Evolutionary conservation across 1,140 invertebrate genomes (phyloP), one percentile per base, ranked within the genome.

Genomic region (Pseudomyrmex cubaensis): DNA sequence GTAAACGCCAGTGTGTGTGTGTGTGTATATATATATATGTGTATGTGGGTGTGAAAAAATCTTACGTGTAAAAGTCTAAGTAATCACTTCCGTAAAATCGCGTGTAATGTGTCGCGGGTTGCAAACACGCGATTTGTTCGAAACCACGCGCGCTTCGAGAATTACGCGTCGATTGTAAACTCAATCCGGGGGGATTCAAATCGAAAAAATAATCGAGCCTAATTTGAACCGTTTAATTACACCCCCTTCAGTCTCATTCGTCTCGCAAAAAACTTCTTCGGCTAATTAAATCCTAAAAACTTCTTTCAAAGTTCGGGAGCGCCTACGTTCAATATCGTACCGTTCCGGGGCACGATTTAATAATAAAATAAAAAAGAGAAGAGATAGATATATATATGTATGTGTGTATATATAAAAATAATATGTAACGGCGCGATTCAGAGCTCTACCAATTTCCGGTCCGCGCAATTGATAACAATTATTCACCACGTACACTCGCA

Each of bases 231-330:
- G 35, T 48, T 57, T 13, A 44, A 80, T 80, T 80, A 66, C 76
- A 80, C 76, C 48, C 76, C 76, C 76, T 52, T 70, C 76, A 80
- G 76, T 80, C 76, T 80, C 76, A 80, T 62, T 61, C 44, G 59
- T 80, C 70, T 67, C 44, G 66, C 76, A 59, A 66, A 77, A 63
- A 77, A 70, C 76, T 70, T 80, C 22, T 66, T 80, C 66, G 59
- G 70, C 20, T 70, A 70, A 80, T 70, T 70, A 70, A 57, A 80
- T 80, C 22, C 66, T 80, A 70, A 78, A 35, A 69, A 80, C 44
- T 59, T 59, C 15, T 25, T 61, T 48, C 54, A 67, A 77, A 64
- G 50, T 17, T 80, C 22, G 76, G 66, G 66, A 80, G 66, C 64
- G 54, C 66, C 5, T 64, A 78, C 17, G 20, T 77, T 77, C 35